Percentiles rank a stretch among this genome's conserved stretches.
Evolutionary conservation across 2,797 vertebrate genomes (phyloP).

Genomic region (Siniperca scherzeri): DNA sequence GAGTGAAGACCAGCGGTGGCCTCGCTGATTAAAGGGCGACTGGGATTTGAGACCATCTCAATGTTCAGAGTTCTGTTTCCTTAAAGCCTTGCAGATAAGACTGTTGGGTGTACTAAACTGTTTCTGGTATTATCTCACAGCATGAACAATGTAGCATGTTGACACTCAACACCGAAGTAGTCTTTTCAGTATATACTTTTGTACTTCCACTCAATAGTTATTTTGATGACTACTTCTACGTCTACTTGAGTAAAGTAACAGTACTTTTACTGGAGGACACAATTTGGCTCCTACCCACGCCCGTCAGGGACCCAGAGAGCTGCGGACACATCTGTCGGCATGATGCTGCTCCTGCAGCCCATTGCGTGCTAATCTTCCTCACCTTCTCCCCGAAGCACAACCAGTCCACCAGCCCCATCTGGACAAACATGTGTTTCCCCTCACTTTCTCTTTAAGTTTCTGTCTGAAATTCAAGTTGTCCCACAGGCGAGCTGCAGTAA

Average conservation of each 20-base stretch:
- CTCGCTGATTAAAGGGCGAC: too few species aligned
- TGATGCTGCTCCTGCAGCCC: slow-evolving; percentile 31
- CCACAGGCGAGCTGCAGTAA: slow-evolving; percentile 34
- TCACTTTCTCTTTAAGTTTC: slow-evolving; percentile 12
- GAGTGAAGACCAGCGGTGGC: too few species aligned
- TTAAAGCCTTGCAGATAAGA: too few species aligned
- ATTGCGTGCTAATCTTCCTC: slow-evolving; percentile 21
- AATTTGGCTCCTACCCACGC: neutral
- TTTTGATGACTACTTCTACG: neutral
- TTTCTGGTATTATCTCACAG: too few species aligned
- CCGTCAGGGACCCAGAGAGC: neutral
- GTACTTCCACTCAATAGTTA: neutral
- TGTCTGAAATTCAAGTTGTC: slow-evolving; percentile 38
- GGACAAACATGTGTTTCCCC: slow-evolving; percentile 47
- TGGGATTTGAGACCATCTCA: too few species aligned
- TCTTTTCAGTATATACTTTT: neutral
- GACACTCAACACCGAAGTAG: too few species aligned
- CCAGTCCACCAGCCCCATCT: slow-evolving; percentile 50
- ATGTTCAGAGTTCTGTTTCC: too few species aligned
- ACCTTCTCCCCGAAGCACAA: slow-evolving; percentile 15
- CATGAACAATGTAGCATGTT: too few species aligned
- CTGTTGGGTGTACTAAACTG: too few species aligned
- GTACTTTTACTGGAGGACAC: neutral
- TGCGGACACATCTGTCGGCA: slow-evolving; percentile 29
- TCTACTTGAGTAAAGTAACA: neutral